Percentiles rank a stretch among this genome's conserved stretches.
Conservation (phyloP, 1,140 invertebrate species). For the Theocolax elegans region DNA sequence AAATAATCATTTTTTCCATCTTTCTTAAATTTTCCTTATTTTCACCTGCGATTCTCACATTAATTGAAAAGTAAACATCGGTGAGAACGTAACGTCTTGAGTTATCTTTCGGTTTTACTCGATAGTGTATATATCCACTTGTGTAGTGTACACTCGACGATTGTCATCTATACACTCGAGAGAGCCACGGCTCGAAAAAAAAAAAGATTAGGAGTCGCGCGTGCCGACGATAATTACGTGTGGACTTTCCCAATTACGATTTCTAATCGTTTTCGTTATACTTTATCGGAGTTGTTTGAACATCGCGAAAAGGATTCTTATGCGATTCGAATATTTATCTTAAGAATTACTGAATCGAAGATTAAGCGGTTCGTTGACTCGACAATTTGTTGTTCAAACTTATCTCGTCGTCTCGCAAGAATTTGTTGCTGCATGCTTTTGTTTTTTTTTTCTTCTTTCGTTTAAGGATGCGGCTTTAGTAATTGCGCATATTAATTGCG, state of each 20-base stretch:
- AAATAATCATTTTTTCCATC: too few relatives aligned
- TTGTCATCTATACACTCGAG: conserved; percentile 24
- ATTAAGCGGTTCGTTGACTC: not conserved
- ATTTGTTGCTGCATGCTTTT: too few relatives aligned
- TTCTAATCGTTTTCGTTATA: not conserved
- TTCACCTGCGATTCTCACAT: too few relatives aligned
- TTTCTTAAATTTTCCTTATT: too few relatives aligned
- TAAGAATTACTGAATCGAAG: not conserved
- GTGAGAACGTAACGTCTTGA: not conserved
- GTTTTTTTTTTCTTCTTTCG: too few relatives aligned
- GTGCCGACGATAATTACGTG: conserved; percentile 48
- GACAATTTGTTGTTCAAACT: too few relatives aligned
- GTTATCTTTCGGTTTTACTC: not conserved
- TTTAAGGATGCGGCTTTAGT: too few relatives aligned
- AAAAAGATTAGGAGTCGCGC: conserved; percentile 38
- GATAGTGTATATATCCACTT: conserved; percentile 15
- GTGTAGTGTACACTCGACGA: conserved; percentile 17
- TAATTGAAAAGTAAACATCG: conserved; percentile 40
- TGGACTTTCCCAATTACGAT: conserved; percentile 40
- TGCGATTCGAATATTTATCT: not conserved
- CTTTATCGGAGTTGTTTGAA: not conserved
- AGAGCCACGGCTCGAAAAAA: not conserved
- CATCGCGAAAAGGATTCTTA: not conserved
- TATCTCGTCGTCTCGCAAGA: too few relatives aligned
- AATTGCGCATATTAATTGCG: too few relatives aligned